phyloP scores from a whole-genome alignment of 2,113 vertebrate species.

The Anseranas semipalmata region DNA sequence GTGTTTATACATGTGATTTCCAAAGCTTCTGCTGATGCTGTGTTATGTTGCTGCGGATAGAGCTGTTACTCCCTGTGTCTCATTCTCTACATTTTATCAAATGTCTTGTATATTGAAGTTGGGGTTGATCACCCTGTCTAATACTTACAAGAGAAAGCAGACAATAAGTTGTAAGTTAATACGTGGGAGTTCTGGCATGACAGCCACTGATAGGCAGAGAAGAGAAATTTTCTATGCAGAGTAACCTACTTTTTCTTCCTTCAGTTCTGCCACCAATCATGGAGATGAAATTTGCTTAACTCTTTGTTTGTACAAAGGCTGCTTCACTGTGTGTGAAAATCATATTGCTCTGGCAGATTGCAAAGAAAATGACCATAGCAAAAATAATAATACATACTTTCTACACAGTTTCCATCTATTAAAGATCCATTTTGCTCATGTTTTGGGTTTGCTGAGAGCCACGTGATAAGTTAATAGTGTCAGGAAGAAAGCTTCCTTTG shows the following conservation, averaged over 20 bases:
- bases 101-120: neutral
- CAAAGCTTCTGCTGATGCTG: neutral
- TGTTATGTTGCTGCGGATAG: neutral
- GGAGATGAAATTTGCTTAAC: constrained; percentile 35
- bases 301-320: constrained; percentile 47
- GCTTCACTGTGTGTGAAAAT: neutral
- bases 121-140: neutral
- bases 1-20: constrained; percentile 4
- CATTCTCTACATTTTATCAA: neutral
- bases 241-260: constrained; percentile 46
- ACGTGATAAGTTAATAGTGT: neutral
- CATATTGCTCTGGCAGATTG: neutral
- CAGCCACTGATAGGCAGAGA: neutral
- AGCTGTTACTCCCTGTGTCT: neutral
- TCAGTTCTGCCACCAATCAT: neutral
- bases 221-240: neutral
- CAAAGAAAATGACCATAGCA: neutral
- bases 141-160: neutral
- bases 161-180: neutral
- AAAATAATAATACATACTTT: neutral
- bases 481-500: neutral
- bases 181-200: neutral
- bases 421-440: neutral
- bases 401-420: neutral
- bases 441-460: neutral